phyloP scores from a whole-genome alignment of 2,113 vertebrate genomes.

The Desmodus rotundus region DNA sequence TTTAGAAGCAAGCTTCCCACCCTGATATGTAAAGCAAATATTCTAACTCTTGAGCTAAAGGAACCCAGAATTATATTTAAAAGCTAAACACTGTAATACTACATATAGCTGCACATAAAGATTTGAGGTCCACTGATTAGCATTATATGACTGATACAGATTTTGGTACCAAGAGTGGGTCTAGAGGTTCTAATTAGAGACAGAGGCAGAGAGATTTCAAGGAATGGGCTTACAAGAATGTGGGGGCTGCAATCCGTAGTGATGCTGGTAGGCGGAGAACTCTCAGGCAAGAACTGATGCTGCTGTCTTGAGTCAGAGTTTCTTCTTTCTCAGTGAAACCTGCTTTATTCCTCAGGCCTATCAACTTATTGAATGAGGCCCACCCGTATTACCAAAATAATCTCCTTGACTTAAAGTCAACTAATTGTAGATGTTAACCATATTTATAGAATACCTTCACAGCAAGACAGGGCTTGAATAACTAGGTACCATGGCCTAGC shows the following conservation, averaged over 20 bases:
- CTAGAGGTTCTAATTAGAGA: neutral
- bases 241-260: neutral
- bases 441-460: conserved; percentile 10
- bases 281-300: neutral
- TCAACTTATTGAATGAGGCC: neutral
- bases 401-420: neutral
- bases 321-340: neutral
- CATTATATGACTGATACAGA: neutral
- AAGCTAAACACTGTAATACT: neutral
- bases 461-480: neutral
- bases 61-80: neutral
- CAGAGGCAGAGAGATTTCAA: neutral
- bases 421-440: neutral
- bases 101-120: neutral
- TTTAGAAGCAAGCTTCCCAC: neutral
- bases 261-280: neutral
- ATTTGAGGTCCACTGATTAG: too few relatives aligned
- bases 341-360: neutral
- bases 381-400: neutral
- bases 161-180: neutral
- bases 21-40: neutral
- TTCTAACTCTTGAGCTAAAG: neutral
- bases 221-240: neutral
- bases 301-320: neutral
- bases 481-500: neutral